Evolutionary conservation across 2,113 vertebrate genomes (phyloP), one percentile per base, ranked within the genome.

Genomic region (Hyperopisus bebe): DNA sequence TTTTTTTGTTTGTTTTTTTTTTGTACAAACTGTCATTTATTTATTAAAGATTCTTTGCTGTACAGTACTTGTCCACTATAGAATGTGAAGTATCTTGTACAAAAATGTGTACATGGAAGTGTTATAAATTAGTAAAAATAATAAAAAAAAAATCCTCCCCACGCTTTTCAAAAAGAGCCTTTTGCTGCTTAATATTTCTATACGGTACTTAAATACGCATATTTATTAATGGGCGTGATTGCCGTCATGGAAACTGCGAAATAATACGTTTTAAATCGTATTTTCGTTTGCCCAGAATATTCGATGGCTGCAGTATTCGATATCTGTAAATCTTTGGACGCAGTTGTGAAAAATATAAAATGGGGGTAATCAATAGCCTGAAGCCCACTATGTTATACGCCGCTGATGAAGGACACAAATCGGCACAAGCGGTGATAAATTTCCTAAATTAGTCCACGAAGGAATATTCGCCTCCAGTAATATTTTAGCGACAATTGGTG

Each of bases 1-100:
- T 92, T 80, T 90, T 83, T 82, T 53, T 53, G 51, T 53, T 55
- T 55, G 51, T 55, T 55, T 55, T 5, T 46, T 35, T 91, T 93
- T 87, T 94, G 94, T 94, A 94, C 90, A 89, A 86, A 89, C 48
- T 94, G 92, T 94, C 91, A 92, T 80, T 80, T 90, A 96, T 97
- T 96, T 97, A 97, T 97, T 96, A 93, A 95, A 95, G 94, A 94
- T 95, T 91, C 94, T 96, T 96, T 94, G 96, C 95, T 95, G 93
- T 97, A 96, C 95, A 95, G 94, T 96, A 96, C 97, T 96, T 96
- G 97, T 96, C 97, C 96, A 97, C 95, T 98, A 98, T 97, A 97
- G 96, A 96, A 97, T 95, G 96, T 98, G 96, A 96, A 96, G 96
- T 97, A 96, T 95, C 96, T 96, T 97, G 95, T 99, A 97, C 94